Base-by-base conservation (phyloP, 2,113 vertebrate species). In the Boleophthalmus pectinirostris region DNA sequence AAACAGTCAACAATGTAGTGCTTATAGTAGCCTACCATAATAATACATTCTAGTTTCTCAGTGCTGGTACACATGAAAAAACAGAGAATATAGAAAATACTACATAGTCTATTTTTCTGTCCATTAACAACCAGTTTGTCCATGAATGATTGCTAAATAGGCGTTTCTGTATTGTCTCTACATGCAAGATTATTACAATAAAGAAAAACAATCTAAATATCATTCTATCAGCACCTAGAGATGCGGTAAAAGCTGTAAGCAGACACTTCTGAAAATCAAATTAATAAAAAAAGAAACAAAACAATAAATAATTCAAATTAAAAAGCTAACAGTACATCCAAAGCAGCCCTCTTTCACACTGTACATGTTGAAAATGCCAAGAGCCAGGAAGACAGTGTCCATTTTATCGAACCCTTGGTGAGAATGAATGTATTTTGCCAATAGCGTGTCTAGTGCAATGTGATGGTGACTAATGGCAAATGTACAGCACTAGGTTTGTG, bases 11-110 rank as follows among this genome's bases (percentile, higher is more conserved):
- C 90, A 35, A 93, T 92, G 91, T 92, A 93, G 92, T 91, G 91
- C 93, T 91, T 92, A 93, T 92, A 91, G 90, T 92, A 91, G 92
- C 90, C 91, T 93, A 94, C 90, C 74, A 89, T 90, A 91, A 92
- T 90, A 90, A 90, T 93, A 93, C 93, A 94, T 94, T 94, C 93
- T 94, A 94, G 88, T 90, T 91, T 89, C 90, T 91, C 90, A 93
- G 93, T 93, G 93, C 91, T 93, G 92, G 92, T 93, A 92, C 92
- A 93, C 91, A 92, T 90, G 85, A 88, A 93, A 91, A 92, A 92
- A 91, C 82, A 85, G 83, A 91, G 88, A 91, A 91, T 89, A 91
- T 87, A 91, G 89, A 92, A 89, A 91, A 91, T 89, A 89, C 88
- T 90, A 92, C 88, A 89, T 90, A 84, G 88, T 90, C 85, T 88